Percentiles rank a stretch among this genome's conserved stretches.
Evolutionary conservation across 2,797 vertebrate genomes (phyloP).

Genomic region (Sitta carolinensis): DNA sequence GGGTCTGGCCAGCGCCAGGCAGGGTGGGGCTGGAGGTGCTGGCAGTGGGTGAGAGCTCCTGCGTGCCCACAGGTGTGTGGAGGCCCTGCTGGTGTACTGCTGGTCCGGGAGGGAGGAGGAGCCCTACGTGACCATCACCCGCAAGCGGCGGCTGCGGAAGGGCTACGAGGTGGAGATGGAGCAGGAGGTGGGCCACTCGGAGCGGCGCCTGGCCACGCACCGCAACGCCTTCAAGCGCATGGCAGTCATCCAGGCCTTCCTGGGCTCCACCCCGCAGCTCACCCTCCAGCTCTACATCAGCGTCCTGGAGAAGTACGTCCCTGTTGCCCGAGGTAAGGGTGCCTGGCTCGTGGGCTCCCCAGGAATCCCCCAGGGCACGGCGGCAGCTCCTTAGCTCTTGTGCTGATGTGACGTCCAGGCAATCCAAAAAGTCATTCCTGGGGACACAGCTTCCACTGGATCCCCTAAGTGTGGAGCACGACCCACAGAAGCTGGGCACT

Average conservation of each 20-base stretch:
- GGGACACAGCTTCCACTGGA: background rate
- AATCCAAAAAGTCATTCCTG: background rate
- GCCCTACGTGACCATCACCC: constrained; percentile 92
- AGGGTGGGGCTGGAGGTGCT: fast-evolving
- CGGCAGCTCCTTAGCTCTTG: fast-evolving
- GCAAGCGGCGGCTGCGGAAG: constrained; percentile 86
- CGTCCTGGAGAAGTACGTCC: constrained; percentile 86
- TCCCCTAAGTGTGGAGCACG: fast-evolving
- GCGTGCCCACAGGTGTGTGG: constrained; percentile 78
- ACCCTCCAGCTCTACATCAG: constrained; percentile 94
- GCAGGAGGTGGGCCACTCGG: constrained; percentile 90
- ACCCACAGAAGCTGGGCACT: background rate
- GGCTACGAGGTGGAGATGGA: constrained; percentile 82
- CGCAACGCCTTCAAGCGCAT: constrained; percentile 95
- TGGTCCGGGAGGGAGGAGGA: constrained; percentile 86
- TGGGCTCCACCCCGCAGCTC: constrained; percentile 95
- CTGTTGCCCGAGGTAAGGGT: constrained; percentile 79
- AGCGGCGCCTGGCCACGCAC: constrained; percentile 86
- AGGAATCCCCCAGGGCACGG: background rate
- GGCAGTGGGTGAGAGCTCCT: background rate
- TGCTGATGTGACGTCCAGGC: fast-evolving
- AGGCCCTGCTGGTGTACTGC: constrained; percentile 84
- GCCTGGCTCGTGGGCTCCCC: background rate
- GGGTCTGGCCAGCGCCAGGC: background rate
- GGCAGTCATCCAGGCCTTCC: constrained; percentile 94